These are phyloP conservation scores for Labeo catla DNA, from an alignment of 2,113 vertebrate species.

Conservation along the genomic window DNA sequence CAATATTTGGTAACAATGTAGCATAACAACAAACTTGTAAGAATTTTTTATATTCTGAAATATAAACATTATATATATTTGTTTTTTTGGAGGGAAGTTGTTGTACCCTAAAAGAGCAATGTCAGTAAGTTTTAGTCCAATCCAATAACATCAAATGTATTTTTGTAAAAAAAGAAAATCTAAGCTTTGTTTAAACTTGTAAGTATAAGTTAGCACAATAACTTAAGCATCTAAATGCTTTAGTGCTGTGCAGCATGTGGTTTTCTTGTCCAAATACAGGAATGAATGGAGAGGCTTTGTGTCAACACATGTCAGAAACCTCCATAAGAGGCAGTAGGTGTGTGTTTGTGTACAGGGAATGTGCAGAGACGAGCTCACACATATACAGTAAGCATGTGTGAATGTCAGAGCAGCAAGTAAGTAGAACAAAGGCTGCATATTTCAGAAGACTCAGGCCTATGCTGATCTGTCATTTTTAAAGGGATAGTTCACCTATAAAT, in stretches of 20 bases:
- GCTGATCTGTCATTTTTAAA: background rate
- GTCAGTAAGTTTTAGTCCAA: background rate
- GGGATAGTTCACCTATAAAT: background rate
- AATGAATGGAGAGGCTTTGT: slow-evolving; percentile 16
- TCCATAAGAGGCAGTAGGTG: background rate
- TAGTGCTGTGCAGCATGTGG: background rate
- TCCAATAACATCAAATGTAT: background rate
- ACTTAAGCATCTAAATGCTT: background rate
- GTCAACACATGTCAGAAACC: slow-evolving; percentile 26
- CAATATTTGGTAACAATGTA: too few species aligned
- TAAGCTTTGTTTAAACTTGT: too few species aligned
- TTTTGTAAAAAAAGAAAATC: background rate
- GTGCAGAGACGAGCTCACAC: background rate
- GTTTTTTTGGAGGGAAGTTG: too few species aligned
- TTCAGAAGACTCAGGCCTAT: background rate
- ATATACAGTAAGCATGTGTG: background rate
- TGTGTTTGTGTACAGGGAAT: slow-evolving; percentile 7
- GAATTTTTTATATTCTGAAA: too few species aligned
- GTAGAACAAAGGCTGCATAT: slow-evolving; percentile 26
- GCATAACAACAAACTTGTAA: too few species aligned
- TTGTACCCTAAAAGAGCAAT: background rate
- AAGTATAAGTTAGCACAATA: background rate
- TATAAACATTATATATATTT: too few species aligned
- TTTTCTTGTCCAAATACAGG: slow-evolving; percentile 24
- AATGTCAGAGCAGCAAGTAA: slow-evolving; percentile 10